Evolutionary conservation across 2,888 invertebrate genomes (phyloP), one percentile per base, ranked within the genome.

Genomic region (Eupithecia insigniata): DNA sequence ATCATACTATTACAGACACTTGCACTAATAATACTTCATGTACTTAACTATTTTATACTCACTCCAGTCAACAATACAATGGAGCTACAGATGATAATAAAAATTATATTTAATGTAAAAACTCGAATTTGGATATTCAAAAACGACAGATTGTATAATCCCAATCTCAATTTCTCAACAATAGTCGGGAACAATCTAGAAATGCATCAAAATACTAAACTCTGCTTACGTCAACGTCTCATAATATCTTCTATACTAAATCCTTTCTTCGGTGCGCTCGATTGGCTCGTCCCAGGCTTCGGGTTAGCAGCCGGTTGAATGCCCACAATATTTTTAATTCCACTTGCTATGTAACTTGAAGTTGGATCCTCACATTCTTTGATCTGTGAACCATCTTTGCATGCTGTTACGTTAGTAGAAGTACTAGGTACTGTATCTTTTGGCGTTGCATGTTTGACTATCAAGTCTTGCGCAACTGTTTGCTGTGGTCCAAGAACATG

Each of bases 191-290:
- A 77, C 73, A 74, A 74, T 77, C 78, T 78, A 79, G 66, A 81
- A 82, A 82, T 81, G 79, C 80, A 83, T 74, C 73, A 77, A 72
- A 67, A 71, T 70, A 78, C 80, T 77, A 76, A 32, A 71, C 46
- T 64, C 32, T 30, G 2, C 51, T 72, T 76, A 72, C 39, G 67
- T 72, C 75, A 72, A 71, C 97, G 97, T 84, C 98, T 95, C 98
- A 98, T 98, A 80, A 98, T 98, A 82, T 98, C 98, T 85, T 97
- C 98, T 93, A 98, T 98, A 86, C 97, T 98, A 89, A 98, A 98
- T 26, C 98, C 98, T 85, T 97, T 97, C 84, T 97, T 96, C 80
- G 97, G 95, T 14, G 96, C 96, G 80, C 94, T 95, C 0, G 95
- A 93, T 61, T 95, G 95, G 74, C 95, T 95, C 28, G 94, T 95